These are phyloP conservation scores for Ametastegia equiseti DNA, from an alignment of 2,888 invertebrate species.

Conservation along the genomic window DNA sequence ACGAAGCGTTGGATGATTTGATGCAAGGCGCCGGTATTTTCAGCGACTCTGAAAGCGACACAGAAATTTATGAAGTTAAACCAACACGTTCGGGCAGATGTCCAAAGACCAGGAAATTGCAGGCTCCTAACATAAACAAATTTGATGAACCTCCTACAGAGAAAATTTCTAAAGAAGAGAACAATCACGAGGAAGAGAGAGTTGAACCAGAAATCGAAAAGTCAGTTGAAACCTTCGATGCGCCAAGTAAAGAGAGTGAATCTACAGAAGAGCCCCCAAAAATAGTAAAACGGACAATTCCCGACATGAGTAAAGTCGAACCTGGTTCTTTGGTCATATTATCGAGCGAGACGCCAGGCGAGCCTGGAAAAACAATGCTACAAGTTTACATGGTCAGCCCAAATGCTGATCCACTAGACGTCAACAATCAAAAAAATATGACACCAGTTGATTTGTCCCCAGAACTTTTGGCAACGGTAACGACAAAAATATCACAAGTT, in stretches of 20 bases:
- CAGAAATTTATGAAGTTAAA: slow-evolving; percentile 69
- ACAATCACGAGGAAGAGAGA: slow-evolving; percentile 30
- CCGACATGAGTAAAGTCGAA: slow-evolving; percentile 69
- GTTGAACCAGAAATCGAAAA: background rate
- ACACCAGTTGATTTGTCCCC: slow-evolving; percentile 70
- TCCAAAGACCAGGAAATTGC: slow-evolving; percentile 70
- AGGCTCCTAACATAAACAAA: slow-evolving; percentile 62
- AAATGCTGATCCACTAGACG: slow-evolving; percentile 58
- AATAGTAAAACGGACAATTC: slow-evolving; percentile 59
- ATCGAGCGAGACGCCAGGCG: slow-evolving; percentile 73
- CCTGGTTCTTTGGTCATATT: slow-evolving; percentile 78
- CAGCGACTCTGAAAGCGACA: slow-evolving; percentile 63
- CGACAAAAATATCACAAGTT: slow-evolving; percentile 58
- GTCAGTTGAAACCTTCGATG: background rate
- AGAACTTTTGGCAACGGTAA: slow-evolving; percentile 71
- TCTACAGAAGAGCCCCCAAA: slow-evolving; percentile 28
- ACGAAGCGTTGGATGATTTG: slow-evolving; percentile 34
- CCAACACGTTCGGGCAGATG: slow-evolving; percentile 76
- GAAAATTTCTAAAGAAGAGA: slow-evolving; percentile 44
- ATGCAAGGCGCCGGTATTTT: slow-evolving; percentile 31
- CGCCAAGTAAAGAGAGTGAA: slow-evolving; percentile 55
- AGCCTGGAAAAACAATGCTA: slow-evolving; percentile 74
- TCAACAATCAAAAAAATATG: slow-evolving; percentile 63
- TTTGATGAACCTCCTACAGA: slow-evolving; percentile 52
- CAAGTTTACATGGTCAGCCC: slow-evolving; percentile 78